Evolutionary conservation across 2,797 vertebrate genomes (phyloP), one percentile per base, ranked within the genome.

Genomic region (Melanotaenia boesemani): DNA sequence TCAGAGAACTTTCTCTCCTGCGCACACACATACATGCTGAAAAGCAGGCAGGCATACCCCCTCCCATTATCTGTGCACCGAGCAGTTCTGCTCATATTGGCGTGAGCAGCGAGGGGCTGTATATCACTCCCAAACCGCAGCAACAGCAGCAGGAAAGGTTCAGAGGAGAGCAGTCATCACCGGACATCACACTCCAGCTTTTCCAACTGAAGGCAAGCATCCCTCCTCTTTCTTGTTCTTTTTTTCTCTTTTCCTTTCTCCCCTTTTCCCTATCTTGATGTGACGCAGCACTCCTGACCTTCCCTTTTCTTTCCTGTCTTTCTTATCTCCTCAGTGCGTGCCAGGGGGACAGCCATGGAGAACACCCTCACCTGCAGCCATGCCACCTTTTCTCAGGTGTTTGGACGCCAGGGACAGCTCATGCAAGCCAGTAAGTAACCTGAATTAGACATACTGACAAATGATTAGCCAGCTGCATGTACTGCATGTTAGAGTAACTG

Each of bases 341-440:
- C 61, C 68, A 64, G 82, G 62, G 77, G 88, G 80, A 82, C 79
- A 83, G 83, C 86, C 84, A 95, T 95, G 95, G 94, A 95, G 89
- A 92, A 94, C 87, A 93, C 92, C 22, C 91, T 95, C 85, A 95
- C 94, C 92, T 95, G 94, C 93, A 93, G 93, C 85, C 92, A 93
- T 24, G 88, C 92, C 88, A 95, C 94, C 86, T 95, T 95, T 77
- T 95, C 94, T 79, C 95, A 95, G 93, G 95, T 95, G 87, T 95
- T 95, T 22, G 95, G 95, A 82, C 94, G 92, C 37, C 95, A 95
- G 92, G 95, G 94, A 61, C 95, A 95, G 87, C 92, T 95, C 73
- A 95, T 95, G 95, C 93, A 95, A 87, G 93, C 95, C 82, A 95
- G 95, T 95, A 86, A 95, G 95, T 95, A 72, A 62, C 70, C 48